Base-by-base conservation (phyloP, 2,113 vertebrate genomes). In the Vulpes vulpes region DNA sequence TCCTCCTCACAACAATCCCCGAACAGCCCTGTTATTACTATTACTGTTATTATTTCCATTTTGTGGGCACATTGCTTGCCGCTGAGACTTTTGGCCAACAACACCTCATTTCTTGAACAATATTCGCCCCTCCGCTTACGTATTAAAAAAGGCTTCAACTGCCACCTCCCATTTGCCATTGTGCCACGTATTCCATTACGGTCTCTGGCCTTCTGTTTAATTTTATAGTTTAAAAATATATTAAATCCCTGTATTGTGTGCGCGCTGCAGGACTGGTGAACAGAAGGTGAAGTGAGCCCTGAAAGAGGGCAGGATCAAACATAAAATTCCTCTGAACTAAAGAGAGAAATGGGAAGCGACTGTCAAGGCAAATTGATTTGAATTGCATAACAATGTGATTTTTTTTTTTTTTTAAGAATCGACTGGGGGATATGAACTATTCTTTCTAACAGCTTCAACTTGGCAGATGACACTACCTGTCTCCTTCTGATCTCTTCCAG, bases 361-460 rank as follows among this genome's bases (percentile, higher is more conserved):
- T 97, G 93, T 97, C 97, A 97, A 79, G 76, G 87, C 92, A 95
- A 95, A 96, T 92, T 93, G 96, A 97, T 95, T 90, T 96, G 82
- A 95, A 89, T 97, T 97, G 92, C 93, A 97, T 97, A 97, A 97
- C 91, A 93, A 85, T 76, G 32, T 95, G 82, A 78, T 85, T 62
- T 78, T 88, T 96, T 91, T 69, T 95, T 49, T 79, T 83, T 82
- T 90, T 35, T 2, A 83, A 57, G 92, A 95, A 93, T 62, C 62
- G 65, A 95, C 91, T 97, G 12, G 9, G 71, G 71, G 82, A 76
- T 96, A 89, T 79, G 91, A 98, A 95, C 87, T 94, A 43, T 80
- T 67, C 92, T 96, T 92, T 97, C 90, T 78, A 96, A 97, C 83
- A 90, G 95, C 94, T 94, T 98, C 91, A 95, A 17, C 71, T 98